These are phyloP conservation scores for Polia nebulosa DNA, from an alignment of 2,888 invertebrate species.

Conservation along the genomic window DNA sequence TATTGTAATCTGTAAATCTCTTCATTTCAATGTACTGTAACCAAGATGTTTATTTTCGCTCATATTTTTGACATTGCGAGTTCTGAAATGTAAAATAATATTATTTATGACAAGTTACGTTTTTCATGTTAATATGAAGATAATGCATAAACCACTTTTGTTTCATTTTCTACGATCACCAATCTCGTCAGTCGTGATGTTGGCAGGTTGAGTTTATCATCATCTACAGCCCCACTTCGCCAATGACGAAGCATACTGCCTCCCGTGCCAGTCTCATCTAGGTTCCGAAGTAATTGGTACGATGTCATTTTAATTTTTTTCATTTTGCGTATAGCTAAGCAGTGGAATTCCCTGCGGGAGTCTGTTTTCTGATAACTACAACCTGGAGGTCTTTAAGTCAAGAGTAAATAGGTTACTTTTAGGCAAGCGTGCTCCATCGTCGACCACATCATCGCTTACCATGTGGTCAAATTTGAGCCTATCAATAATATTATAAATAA, in stretches of 20 bases:
- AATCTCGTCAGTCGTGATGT: neutral
- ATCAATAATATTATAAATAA: no score
- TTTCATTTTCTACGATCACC: slow-evolving; percentile 65
- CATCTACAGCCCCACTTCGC: neutral
- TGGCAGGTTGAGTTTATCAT: neutral
- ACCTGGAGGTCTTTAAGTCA: no score
- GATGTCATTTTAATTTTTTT: no score
- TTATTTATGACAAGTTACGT: slow-evolving; percentile 77
- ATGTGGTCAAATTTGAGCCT: no score
- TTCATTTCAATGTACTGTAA: slow-evolving; percentile 50
- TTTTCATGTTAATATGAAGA: slow-evolving; percentile 81
- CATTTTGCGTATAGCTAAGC: no score
- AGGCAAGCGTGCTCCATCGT: no score
- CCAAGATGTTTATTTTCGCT: slow-evolving; percentile 56
- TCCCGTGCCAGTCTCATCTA: neutral
- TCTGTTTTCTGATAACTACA: no score
- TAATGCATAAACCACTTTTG: slow-evolving; percentile 67
- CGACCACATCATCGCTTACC: no score
- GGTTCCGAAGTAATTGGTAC: no score
- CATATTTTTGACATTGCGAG: slow-evolving; percentile 56
- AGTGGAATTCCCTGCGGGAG: no score
- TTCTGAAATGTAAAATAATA: slow-evolving; percentile 67
- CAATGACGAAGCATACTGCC: no score
- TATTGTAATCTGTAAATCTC: slow-evolving; percentile 33
- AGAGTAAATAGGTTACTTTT: no score